Evolutionary conservation across 2,113 vertebrate genomes (phyloP).

Genomic region (Seriola aureovittata): DNA sequence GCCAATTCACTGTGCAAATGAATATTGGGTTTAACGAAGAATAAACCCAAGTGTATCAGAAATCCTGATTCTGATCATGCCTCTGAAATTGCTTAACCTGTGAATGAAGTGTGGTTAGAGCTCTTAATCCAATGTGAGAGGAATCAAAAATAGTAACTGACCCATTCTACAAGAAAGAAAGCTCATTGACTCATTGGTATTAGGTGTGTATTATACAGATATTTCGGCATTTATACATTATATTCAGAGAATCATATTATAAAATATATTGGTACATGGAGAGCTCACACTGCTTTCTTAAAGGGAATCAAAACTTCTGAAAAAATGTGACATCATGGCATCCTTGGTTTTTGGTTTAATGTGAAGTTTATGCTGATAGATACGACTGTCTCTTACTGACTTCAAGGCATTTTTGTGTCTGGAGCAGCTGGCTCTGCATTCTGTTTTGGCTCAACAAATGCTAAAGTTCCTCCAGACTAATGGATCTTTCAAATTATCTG

Average conservation of each 20-base stretch:
- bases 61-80: slow-evolving; percentile 34
- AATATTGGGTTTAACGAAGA: slow-evolving; percentile 50
- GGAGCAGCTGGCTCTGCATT: slow-evolving; percentile 5
- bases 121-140: slow-evolving; percentile 32
- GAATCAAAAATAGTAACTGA: slow-evolving; percentile 31
- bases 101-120: slow-evolving; percentile 37
- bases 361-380: slow-evolving; percentile 15
- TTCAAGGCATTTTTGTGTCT: slow-evolving; percentile 28
- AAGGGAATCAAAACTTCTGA: neutral
- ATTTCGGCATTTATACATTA: slow-evolving; percentile 16
- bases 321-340: neutral
- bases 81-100: slow-evolving; percentile 32
- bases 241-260: neutral
- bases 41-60: slow-evolving; percentile 34
- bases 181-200: slow-evolving; percentile 6
- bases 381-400: neutral
- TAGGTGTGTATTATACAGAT: slow-evolving; percentile 9
- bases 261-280: neutral
- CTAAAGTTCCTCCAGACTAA: neutral
- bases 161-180: slow-evolving; percentile 15
- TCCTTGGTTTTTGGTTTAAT: slow-evolving; percentile 1
- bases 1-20: slow-evolving; percentile 42
- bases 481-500: neutral
- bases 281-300: neutral
- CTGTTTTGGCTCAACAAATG: slow-evolving; percentile 5